Evolutionary conservation across 2,888 invertebrate genomes (phyloP), one percentile per base, ranked within the genome.

Genomic region (Chymomyza fuscimana): DNA sequence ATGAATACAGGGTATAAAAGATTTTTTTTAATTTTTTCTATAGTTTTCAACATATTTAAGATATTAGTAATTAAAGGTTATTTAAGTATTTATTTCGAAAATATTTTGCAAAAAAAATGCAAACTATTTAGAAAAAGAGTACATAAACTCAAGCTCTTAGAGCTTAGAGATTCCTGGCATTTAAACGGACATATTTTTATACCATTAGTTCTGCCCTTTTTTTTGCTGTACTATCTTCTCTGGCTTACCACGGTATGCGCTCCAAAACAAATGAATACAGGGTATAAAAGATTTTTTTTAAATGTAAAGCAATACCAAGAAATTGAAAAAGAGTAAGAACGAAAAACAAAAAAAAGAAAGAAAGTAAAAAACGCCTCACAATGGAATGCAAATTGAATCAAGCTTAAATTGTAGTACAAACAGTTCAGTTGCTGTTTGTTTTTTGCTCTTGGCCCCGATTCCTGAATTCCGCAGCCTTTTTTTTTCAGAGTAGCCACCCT

Each of bases 321-420:
- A 58, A 29, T 10, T 19, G 19, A 2, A 15, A 52, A n/a, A 54
- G 52, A 19, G 52, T 54, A 54, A 2, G 19, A 54, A 54, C 3
- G 7, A 19, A 54, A 5, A 7, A 19, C 32, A 7, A 19, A 19
- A 54, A 10, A 54, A 40, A 62, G 15, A 64, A 19, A 46, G 46
- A 70, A 59, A 46, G n/a, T 29, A 62, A 59, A 12, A 63, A 25
- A 63, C 54, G 2, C 51, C 32, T 52, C 22, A 36, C 58, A 50
- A 22, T 50, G 63, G 29, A 60, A 66, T 70, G 75, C 80, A 79
- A 83, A 82, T 77, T 77, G 80, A 82, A 70, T 79, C 76, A 65
- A 60, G 65, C 62, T 32, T 25, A 36, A 60, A 60, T 36, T 60
- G 54, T 22, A 19, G 54, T 22, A 19, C 19, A 54, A 54, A 54